Percentiles rank a stretch among this genome's conserved stretches.
Evolutionary conservation across 2,113 vertebrate species (phyloP).

Genomic region (Myxocyprinus asiaticus): DNA sequence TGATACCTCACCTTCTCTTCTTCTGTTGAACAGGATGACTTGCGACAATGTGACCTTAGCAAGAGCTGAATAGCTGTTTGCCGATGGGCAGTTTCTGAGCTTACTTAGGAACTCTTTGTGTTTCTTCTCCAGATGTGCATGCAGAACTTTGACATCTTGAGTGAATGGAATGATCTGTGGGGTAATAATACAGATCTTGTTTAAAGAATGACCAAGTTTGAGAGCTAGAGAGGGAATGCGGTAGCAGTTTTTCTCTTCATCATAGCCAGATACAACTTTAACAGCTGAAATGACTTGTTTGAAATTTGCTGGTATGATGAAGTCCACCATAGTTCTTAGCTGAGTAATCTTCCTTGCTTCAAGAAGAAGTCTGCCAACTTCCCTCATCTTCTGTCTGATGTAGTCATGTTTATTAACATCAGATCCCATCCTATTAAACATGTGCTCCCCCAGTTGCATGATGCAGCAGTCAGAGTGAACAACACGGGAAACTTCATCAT

Average conservation of each 20-base stretch:
- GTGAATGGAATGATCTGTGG: slow-evolving; percentile 35
- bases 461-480: slow-evolving; percentile 30
- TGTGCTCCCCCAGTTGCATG: slow-evolving; percentile 23
- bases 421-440: slow-evolving; percentile 24
- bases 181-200: slow-evolving; percentile 8
- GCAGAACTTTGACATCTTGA: slow-evolving; percentile 24
- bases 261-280: slow-evolving; percentile 24
- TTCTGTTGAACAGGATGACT: slow-evolving; percentile 50
- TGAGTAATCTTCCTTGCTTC: slow-evolving; percentile 13
- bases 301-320: slow-evolving; percentile 35
- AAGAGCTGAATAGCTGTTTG: slow-evolving; percentile 34
- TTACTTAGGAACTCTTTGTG: slow-evolving; percentile 16
- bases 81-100: slow-evolving; percentile 14
- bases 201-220: slow-evolving; percentile 32
- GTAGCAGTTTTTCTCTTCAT: slow-evolving; percentile 14
- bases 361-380: slow-evolving; percentile 29
- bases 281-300: slow-evolving; percentile 37
- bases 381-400: slow-evolving; percentile 43
- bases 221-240: slow-evolving; percentile 38
- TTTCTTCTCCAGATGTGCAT: slow-evolving; percentile 22
- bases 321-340: slow-evolving; percentile 26
- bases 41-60: slow-evolving; percentile 45
- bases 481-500: slow-evolving; percentile 2
- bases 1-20: slow-evolving; percentile 50
- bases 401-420: slow-evolving; percentile 35